These are phyloP conservation scores for Ochropleura plecta DNA, from an alignment of 2,888 invertebrate species.

Conservation along the genomic window DNA sequence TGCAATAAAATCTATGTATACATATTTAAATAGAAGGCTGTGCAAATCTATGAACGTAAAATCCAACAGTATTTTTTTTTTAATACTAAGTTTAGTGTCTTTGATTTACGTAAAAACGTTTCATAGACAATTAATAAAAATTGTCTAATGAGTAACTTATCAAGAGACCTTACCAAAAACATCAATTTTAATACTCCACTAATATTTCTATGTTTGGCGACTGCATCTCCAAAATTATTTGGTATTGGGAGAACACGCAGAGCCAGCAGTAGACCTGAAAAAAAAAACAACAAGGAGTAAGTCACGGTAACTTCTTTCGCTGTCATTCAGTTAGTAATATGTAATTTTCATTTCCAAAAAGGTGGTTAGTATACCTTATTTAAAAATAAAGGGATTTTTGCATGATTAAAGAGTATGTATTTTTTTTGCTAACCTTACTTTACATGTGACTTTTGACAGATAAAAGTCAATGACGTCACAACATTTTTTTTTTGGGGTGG, in stretches of 20 bases:
- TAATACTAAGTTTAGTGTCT: neutral
- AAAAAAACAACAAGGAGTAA: neutral
- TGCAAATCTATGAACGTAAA: neutral
- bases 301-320: neutral
- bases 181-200: slow-evolving; percentile 79
- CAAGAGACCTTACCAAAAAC: slow-evolving; percentile 22
- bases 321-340: too few species aligned
- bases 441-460: too few species aligned
- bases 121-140: neutral
- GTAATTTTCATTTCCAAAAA: too few species aligned
- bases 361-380: too few species aligned
- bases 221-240: slow-evolving; percentile 94
- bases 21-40: neutral
- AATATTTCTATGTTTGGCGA: slow-evolving; percentile 96
- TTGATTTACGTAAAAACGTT: neutral
- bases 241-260: slow-evolving; percentile 96
- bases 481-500: too few species aligned
- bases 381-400: too few species aligned
- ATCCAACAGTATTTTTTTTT: slow-evolving; percentile 5
- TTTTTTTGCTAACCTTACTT: too few species aligned
- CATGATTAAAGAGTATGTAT: too few species aligned
- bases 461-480: too few species aligned
- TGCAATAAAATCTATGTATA: slow-evolving; percentile 19
- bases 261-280: slow-evolving; percentile 96
- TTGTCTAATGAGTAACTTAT: neutral